These are phyloP conservation scores for Nautilus pompilius DNA, from an alignment of 1,140 invertebrate species.

Conservation along the genomic window DNA sequence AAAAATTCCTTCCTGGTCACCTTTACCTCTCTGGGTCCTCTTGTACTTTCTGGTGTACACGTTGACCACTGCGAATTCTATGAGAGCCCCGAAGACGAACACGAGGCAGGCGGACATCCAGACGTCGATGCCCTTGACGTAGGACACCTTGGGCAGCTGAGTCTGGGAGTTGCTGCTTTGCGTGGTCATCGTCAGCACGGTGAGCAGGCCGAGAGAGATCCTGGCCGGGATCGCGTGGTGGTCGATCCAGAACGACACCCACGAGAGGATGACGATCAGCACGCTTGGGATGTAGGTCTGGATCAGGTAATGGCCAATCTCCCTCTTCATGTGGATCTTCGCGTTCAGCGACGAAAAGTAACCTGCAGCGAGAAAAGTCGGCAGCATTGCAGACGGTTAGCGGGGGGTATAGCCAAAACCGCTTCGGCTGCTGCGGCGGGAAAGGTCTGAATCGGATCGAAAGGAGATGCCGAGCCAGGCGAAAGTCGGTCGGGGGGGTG, in stretches of 20 bases:
- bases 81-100: no score
- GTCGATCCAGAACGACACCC: slow-evolving; percentile 90
- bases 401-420: no score
- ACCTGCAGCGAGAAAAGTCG: no score
- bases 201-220: slow-evolving; percentile 55
- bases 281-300: slow-evolving; percentile 40
- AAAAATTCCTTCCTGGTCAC: no score
- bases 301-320: slow-evolving; percentile 36
- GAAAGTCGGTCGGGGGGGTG: no score
- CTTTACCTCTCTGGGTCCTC: no score
- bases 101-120: slow-evolving; percentile 38
- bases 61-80: no score
- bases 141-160: slow-evolving; percentile 54
- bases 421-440: no score
- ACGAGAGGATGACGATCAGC: slow-evolving; percentile 76
- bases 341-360: slow-evolving; percentile 35
- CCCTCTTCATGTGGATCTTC: slow-evolving; percentile 25
- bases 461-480: no score
- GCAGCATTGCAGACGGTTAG: no score
- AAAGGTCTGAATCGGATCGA: no score
- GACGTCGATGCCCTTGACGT: slow-evolving; percentile 57
- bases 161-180: slow-evolving; percentile 41
- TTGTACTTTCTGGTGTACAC: no score
- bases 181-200: slow-evolving; percentile 55
- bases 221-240: slow-evolving; percentile 62